phyloP scores from a whole-genome alignment of 1,140 invertebrate genomes.

The Apocrypta bakeri region DNA sequence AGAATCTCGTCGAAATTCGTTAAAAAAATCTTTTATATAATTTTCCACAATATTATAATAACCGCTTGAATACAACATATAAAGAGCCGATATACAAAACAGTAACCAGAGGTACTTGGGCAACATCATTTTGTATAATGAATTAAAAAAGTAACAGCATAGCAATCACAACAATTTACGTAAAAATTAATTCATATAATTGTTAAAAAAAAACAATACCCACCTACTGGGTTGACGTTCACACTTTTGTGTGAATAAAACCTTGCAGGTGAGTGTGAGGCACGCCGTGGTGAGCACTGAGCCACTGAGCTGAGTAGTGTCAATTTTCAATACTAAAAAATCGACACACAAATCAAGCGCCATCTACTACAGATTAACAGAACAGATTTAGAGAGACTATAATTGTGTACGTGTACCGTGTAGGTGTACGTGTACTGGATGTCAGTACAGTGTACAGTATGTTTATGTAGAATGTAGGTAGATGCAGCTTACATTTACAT shows the following conservation, averaged over 20 bases:
- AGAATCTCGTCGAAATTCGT: conserved; percentile 21
- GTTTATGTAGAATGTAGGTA: too few species aligned
- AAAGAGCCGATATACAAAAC: conserved; percentile 20
- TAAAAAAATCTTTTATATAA: conserved; percentile 55
- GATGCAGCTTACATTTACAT: too few species aligned
- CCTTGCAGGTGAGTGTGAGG: too few species aligned
- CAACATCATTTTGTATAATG: conserved; percentile 30
- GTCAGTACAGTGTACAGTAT: too few species aligned
- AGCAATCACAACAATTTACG: not conserved
- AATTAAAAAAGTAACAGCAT: conserved; percentile 1
- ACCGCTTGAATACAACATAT: conserved; percentile 51
- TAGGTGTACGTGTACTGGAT: too few species aligned
- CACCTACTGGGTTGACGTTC: not conserved
- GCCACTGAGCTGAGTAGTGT: too few species aligned
- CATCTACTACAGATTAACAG: too few species aligned
- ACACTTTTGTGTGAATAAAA: not conserved
- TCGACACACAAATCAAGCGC: too few species aligned
- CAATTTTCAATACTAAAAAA: too few species aligned
- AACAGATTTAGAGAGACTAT: too few species aligned
- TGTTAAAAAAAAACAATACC: conserved; percentile 6
- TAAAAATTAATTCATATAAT: conserved; percentile 8
- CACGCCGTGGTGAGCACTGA: too few species aligned
- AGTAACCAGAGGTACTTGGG: conserved; percentile 44
- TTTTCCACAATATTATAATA: conserved; percentile 53
- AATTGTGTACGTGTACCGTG: too few species aligned